Evolutionary conservation across 1,140 invertebrate species (phyloP), one percentile per base, ranked within the genome.

Genomic region (Drosophila fuyamai): DNA sequence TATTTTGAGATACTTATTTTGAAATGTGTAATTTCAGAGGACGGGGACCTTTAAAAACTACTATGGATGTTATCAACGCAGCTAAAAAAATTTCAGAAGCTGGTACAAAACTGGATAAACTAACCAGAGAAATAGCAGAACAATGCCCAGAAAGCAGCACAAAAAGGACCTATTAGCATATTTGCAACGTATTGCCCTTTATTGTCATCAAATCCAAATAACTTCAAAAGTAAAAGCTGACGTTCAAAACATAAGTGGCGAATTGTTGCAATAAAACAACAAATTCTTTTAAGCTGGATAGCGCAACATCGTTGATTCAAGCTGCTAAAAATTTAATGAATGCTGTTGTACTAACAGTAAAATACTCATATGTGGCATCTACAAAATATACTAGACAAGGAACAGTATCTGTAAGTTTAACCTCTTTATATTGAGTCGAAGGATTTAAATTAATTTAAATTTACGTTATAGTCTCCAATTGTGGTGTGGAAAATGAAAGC

Each of bases 401-500:
- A 59, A 96, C 95, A 63, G 96, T 97, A 74, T 95, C 96, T 81
- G 96, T 97, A 94, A 96, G 96, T 95, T 46, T 27, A 2, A 83
- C 54, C 32, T 1, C 5, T 13, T 14, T 18, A 29, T 32, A 32
- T 16, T 9, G 4, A 6, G 0, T 12, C 7, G 9, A 10, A 12
- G 5, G 12, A 6, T 7, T 46, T 13, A 9, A 35, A 59, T 36
- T 38, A 5, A 5, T 29, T 46, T 41, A 27, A n/a, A 23, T 59
- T 50, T 51, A 14, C 29, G 38, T 60, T 73, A 46, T 46, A 98
- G 97, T 97, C 96, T 48, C 97, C 98, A 40, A 98, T 99, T 90
- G 98, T 99, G 32, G 97, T 99, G 36, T 99, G 99, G 99, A 98
- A 98, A 92, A 99, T 99, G 98, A 99, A 99, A 92, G 98, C 98